phyloP scores from a whole-genome alignment of 2,888 invertebrate genomes.

The Ornithoptera alexandrae region DNA sequence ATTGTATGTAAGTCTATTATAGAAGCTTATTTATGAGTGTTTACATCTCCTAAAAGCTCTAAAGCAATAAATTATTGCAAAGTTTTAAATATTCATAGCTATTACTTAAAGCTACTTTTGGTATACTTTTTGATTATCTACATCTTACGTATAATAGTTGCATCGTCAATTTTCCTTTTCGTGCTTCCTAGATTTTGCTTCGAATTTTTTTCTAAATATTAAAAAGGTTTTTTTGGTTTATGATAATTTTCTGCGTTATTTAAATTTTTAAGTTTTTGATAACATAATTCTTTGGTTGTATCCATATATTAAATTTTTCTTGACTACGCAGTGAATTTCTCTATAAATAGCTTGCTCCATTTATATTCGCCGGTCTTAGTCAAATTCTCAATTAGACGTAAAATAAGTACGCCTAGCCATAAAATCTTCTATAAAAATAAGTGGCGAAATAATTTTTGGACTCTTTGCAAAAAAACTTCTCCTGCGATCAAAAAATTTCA shows the following conservation, averaged over 20 bases:
- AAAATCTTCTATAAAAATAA: neutral
- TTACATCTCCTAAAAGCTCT: neutral
- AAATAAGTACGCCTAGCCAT: neutral
- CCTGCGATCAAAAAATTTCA: slow-evolving; percentile 8
- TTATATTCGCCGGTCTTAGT: neutral
- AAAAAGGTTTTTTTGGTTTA: neutral
- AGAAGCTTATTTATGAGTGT: neutral
- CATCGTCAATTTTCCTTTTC: neutral
- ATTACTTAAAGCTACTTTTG: neutral
- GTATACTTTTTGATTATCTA: neutral
- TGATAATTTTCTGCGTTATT: neutral
- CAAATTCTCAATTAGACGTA: neutral
- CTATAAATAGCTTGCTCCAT: neutral
- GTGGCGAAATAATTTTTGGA: neutral
- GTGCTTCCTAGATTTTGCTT: neutral
- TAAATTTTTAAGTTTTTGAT: neutral
- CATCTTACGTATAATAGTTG: neutral
- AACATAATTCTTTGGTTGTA: neutral
- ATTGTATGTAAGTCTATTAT: neutral
- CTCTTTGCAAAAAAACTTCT: neutral
- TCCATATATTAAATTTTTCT: neutral
- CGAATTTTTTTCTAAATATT: neutral
- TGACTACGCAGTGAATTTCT: neutral
- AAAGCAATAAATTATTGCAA: neutral
- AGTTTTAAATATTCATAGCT: neutral